Percentiles rank a stretch among this genome's conserved stretches.
Conservation (phyloP, 1,140 invertebrate species). For the Rhynchophorus ferrugineus region DNA sequence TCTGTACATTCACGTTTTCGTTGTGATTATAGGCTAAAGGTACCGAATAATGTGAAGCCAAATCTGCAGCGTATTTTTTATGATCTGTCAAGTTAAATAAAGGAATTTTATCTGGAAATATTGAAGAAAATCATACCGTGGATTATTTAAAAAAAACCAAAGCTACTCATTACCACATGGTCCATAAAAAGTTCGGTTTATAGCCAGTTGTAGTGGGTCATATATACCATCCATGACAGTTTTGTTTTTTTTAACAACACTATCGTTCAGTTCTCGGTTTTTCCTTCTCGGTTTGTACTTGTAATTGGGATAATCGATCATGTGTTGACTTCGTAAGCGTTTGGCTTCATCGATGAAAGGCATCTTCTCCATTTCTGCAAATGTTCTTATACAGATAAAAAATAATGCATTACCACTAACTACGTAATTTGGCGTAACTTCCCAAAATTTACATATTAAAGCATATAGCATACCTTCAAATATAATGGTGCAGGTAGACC, state of each 20-base stretch:
- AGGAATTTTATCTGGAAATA: slow-evolving; percentile 6
- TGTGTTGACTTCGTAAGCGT: slow-evolving; percentile 61
- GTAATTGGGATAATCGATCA: slow-evolving; percentile 67
- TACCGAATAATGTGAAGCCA: no score
- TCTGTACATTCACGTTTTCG: no score
- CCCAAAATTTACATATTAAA: no score
- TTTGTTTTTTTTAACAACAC: slow-evolving; percentile 3
- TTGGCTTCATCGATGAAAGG: slow-evolving; percentile 83
- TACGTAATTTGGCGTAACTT: not conserved
- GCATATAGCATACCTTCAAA: no score
- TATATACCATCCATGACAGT: slow-evolving; percentile 1
- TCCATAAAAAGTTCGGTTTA: slow-evolving; percentile 27
- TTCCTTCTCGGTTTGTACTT: slow-evolving; percentile 64
- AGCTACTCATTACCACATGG: slow-evolving; percentile 16
- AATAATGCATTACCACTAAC: not conserved
- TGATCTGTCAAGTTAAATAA: not conserved
- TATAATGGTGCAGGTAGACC: no score
- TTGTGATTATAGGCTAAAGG: no score
- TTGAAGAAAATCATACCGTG: not conserved
- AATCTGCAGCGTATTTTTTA: no score
- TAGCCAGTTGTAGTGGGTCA: slow-evolving; percentile 26
- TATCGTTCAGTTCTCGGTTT: slow-evolving; percentile 40
- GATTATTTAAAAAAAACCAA: not conserved
- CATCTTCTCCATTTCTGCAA: slow-evolving; percentile 50
- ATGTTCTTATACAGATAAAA: not conserved